Base-by-base conservation (phyloP, 2,888 invertebrate genomes). In the Sarcophaga carnaria region DNA sequence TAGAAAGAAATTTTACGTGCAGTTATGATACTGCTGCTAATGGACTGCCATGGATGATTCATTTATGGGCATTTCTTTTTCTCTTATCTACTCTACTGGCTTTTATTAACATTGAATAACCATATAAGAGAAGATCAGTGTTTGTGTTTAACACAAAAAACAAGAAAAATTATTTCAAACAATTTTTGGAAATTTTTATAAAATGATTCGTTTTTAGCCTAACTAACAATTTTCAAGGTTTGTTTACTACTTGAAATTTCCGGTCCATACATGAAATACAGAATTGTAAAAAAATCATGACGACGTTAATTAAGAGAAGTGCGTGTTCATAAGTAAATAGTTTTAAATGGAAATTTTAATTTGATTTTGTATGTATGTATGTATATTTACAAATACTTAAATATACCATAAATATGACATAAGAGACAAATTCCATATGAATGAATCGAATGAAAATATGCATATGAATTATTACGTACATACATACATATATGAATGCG, bases 201-300 rank as follows among this genome's bases (percentile, higher is more conserved):
- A 54, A 54, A 14, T 14, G 4, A 14, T 54, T 22, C 22, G 22
- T 22, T 22, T 22, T 22, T 1, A 22, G 1, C 1, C 22, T 22
- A 1, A 22, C 22, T 22, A 1, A 54, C 17, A 4, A 17, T 17
- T 54, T 72, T 74, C 72, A 74, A 74, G 72, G 72, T 62, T 74
- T 45, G n/a, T 37, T 45, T 74, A 45, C 22, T 27, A 45, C 20
- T 45, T 17, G 60, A 62, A 74, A 62, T 62, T 74, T 74, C 72
- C 72, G 72, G 62, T 74, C 22, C 0, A 62, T 60, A 74, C 45
- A 22, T n/a, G 27, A 27, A 27, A 74, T 10, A 4, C 25, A 27
- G 0, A 60, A 74, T 71, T 59, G 60, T 27, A 14, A 60, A 54
- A 74, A 17, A 62, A 20, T 72, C 60, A 60, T 59, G 62, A 62